Evolutionary conservation across 2,797 vertebrate species (phyloP).

Genomic region (Petrocephalus sullivani): DNA sequence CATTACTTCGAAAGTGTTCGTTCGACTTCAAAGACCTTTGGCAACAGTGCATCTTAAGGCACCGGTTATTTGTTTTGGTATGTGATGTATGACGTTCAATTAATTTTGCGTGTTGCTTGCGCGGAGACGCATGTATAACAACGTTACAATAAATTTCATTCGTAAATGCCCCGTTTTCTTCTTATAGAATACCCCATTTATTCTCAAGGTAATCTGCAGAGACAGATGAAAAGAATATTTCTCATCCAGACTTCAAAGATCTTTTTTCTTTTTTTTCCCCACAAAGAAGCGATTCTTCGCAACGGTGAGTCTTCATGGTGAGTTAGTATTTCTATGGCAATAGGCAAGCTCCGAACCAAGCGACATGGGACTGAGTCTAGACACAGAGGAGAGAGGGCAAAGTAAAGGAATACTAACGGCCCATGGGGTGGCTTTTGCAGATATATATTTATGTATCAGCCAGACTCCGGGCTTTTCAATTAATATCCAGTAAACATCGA

Average conservation of each 20-base stretch:
- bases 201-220: constrained; percentile 79
- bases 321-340: constrained; percentile 99
- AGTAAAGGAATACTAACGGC: constrained; percentile 94
- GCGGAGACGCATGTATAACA: neutral
- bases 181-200: constrained; percentile 74
- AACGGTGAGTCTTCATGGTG: constrained; percentile 99
- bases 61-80: constrained; percentile 4
- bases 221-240: constrained; percentile 89
- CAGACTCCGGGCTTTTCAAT: constrained; percentile 18
- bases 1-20: constrained; percentile 13
- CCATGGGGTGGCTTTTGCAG: constrained; percentile 52
- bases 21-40: neutral
- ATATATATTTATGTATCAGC: constrained; percentile 20
- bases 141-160: constrained; percentile 13
- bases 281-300: constrained; percentile 97
- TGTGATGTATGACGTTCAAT: constrained; percentile 16
- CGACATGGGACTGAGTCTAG: constrained; percentile 87
- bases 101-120: neutral
- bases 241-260: constrained; percentile 95
- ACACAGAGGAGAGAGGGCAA: constrained; percentile 81
- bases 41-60: neutral
- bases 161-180: constrained; percentile 51
- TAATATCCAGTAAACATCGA: constrained; percentile 24
- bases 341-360: constrained; percentile 94
- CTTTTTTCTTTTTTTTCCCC: constrained; percentile 42